Percentiles rank a stretch among this genome's conserved stretches.
Conservation (phyloP, 2,113 vertebrate species). For the Dipodomys ordii region DNA sequence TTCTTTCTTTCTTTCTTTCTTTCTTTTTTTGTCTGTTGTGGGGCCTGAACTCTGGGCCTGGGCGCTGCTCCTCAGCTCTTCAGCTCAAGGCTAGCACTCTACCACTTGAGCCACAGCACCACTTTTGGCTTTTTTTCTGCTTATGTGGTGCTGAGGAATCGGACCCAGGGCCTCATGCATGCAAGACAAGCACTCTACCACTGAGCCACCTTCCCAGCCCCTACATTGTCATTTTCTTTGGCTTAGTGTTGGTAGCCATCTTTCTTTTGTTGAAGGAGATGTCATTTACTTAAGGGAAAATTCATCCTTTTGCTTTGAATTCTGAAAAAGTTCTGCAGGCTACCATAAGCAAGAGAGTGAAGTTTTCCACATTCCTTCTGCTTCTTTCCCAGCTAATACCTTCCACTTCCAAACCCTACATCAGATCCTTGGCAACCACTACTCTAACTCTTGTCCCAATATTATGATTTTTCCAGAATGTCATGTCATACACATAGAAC, state of each 20-base stretch:
- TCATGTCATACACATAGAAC: conserved; percentile 8
- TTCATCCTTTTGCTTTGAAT: background rate
- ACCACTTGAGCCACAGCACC: too few species aligned
- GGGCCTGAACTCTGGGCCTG: too few species aligned
- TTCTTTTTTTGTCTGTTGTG: background rate
- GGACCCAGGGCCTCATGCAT: too few species aligned
- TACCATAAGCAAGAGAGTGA: background rate
- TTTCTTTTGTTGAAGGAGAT: conserved; percentile 4
- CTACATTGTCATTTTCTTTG: background rate
- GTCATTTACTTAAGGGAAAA: conserved; percentile 17
- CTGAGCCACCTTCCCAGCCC: too few species aligned
- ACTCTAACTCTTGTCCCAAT: background rate
- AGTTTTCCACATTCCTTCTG: background rate
- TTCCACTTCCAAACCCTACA: background rate
- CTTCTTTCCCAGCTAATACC: background rate
- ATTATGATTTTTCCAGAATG: conserved; percentile 31
- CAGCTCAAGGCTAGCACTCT: too few species aligned
- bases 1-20: too few species aligned
- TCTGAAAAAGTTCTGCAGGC: background rate
- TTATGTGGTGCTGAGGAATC: too few species aligned
- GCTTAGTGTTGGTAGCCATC: background rate
- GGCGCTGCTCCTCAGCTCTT: too few species aligned
- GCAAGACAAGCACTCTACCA: too few species aligned
- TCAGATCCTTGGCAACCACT: background rate
- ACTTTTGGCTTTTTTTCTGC: too few species aligned